Evolutionary conservation across 2,888 invertebrate genomes (phyloP), one percentile per base, ranked within the genome.

Genomic region (Idaea straminata): DNA sequence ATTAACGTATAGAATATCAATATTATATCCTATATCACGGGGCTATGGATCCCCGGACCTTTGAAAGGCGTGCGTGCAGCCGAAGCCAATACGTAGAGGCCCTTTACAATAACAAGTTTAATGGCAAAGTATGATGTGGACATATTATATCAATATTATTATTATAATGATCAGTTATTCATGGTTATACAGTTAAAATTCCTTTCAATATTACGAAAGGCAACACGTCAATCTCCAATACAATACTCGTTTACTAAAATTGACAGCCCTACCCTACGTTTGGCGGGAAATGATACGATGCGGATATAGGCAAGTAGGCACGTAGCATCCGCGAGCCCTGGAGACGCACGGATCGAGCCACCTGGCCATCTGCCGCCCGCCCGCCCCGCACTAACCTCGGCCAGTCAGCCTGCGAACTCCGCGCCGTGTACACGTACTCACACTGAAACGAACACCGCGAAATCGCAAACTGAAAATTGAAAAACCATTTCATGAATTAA

Each of bases 341-440:
- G 79, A 79, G 87, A 83, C 85, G 85, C 79, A 77, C 79, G 80
- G 66, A 75, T 76, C 74, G 75, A 74, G 73, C 73, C 69, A 70
- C 72, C 69, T 75, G 70, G 75, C 74, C 77, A 74, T 76, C 75
- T 74, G 74, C 69, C 74, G 71, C 78, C 78, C 81, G 76, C 67
- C 83, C 81, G 81, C 83, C 72, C 69, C 60, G 68, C 61, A 63
- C 15, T 61, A 57, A 65, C 67, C 34, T 5, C 34, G 34, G 34
- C 59, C 66, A 69, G 69, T 67, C 66, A 59, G 60, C 61, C 57
- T 57, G 15, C 59, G 57, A 60, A 35, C 38, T 38, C 65, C 67
- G 64, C 59, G 63, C 62, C n/a, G 58, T 16, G 0, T 35, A 47
- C 66, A 62, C 66, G 65, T 61, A 66, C 64, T 65, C 62, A 64